A percentile compares a stretch with the other conserved stretches of the same genome.
Evolutionary conservation across 2,888 invertebrate genomes (phyloP).

Genomic region (Trichogramma dendrolimi): DNA sequence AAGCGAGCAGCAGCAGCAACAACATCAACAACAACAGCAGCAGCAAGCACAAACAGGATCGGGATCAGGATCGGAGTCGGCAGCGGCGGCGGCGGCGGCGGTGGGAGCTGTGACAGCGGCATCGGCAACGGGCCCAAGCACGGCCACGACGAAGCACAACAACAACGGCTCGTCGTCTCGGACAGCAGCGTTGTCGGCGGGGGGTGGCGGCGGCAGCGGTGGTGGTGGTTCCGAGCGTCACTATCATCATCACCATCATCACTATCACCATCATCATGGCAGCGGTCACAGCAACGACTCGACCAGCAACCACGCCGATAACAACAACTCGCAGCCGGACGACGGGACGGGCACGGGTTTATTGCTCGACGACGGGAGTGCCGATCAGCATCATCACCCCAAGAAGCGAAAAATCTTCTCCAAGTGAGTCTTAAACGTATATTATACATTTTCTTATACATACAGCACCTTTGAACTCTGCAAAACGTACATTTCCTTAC

Average conservation of each 20-base stretch:
- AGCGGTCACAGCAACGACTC: conserved; percentile 25
- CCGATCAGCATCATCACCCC: conserved; percentile 36
- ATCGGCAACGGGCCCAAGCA: too few species aligned
- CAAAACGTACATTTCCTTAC: background rate
- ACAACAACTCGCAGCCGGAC: conserved; percentile 30
- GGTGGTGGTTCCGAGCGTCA: conserved; percentile 35
- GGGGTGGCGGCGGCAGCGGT: conserved; percentile 26
- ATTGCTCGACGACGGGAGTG: conserved; percentile 26
- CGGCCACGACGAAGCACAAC: background rate
- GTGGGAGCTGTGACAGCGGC: too few species aligned
- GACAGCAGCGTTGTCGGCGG: conserved; percentile 18
- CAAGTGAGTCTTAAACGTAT: conserved; percentile 50
- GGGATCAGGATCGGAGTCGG: too few species aligned
- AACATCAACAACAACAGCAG: background rate
- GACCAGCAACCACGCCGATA: conserved; percentile 1
- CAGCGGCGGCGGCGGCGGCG: too few species aligned
- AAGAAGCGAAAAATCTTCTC: conserved; percentile 55
- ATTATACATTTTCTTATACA: background rate
- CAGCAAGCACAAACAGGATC: background rate
- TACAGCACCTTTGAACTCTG: background rate
- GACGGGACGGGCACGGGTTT: conserved; percentile 21
- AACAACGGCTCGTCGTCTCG: background rate
- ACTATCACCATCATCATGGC: conserved; percentile 39
- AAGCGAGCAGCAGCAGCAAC: conserved; percentile 10
- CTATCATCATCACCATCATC: conserved; percentile 39